Evolutionary conservation across 2,797 vertebrate genomes (phyloP).

Genomic region (Lepilemur ruficaudatus): DNA sequence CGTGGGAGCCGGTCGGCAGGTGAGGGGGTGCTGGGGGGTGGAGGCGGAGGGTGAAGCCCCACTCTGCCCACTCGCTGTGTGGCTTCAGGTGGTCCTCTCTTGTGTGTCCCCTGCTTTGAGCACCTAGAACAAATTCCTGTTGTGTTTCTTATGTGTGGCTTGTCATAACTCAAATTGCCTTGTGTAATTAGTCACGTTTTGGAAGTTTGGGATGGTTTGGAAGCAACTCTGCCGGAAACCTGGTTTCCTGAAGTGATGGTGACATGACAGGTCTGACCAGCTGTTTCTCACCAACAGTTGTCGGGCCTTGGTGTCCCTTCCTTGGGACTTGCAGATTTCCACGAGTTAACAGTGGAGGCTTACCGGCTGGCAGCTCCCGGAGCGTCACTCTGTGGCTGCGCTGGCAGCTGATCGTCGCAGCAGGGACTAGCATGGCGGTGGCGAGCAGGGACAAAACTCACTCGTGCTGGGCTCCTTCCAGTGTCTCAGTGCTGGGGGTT

Average conservation of each 20-base stretch:
- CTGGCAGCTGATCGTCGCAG: slow-evolving; percentile 42
- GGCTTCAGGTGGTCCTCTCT: not conserved
- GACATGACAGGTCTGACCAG: not conserved
- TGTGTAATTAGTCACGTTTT: not conserved
- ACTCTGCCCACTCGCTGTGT: not conserved
- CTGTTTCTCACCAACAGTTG: not conserved
- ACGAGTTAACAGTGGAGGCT: slow-evolving; percentile 59
- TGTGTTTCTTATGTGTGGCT: not conserved
- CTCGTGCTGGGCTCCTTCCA: slow-evolving; percentile 27
- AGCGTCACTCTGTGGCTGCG: not conserved
- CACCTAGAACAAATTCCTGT: not conserved
- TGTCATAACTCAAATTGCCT: not conserved
- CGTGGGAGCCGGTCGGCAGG: not conserved
- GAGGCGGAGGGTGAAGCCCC: not conserved
- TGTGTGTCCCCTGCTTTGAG: not conserved
- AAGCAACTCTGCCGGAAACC: not conserved
- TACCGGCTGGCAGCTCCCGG: slow-evolving; percentile 53
- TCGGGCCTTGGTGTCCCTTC: slow-evolving; percentile 17
- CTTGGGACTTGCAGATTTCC: slow-evolving; percentile 27
- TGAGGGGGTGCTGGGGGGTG: not conserved
- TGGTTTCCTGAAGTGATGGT: not conserved
- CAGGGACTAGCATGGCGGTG: slow-evolving; percentile 20
- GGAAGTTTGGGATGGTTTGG: not conserved
- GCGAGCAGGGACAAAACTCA: slow-evolving; percentile 45
- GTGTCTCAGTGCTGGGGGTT: not conserved